phyloP scores from a whole-genome alignment of 2,113 vertebrate species.

The Stegostoma tigrinum region DNA sequence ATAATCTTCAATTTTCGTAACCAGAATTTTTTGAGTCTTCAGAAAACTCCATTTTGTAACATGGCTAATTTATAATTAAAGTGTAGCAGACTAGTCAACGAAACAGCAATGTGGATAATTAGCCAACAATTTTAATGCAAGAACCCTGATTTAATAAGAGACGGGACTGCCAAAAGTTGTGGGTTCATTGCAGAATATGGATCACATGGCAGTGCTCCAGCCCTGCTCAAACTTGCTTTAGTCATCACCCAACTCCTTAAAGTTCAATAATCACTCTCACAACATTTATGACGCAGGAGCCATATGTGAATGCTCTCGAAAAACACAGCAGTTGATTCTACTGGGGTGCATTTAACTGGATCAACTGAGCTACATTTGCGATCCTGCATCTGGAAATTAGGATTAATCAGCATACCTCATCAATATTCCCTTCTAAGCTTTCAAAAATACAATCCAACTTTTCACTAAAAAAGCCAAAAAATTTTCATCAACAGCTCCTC shows the following conservation, averaged over 20 bases:
- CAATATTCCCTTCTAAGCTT: constrained; percentile 16
- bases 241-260: background rate
- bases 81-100: background rate
- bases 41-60: background rate
- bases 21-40: background rate
- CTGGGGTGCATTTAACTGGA: background rate
- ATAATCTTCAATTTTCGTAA: background rate
- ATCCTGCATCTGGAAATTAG: background rate
- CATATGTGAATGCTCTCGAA: constrained; percentile 13
- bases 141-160: background rate
- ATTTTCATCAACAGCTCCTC: background rate
- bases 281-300: background rate
- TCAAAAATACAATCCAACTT: background rate
- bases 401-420: constrained; percentile 23
- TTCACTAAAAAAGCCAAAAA: constrained; percentile 1
- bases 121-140: background rate
- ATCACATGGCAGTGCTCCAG: background rate
- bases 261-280: background rate
- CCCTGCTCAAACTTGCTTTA: background rate
- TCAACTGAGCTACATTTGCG: constrained; percentile 3
- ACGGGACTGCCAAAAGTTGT: background rate
- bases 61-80: background rate
- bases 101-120: background rate
- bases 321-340: background rate
- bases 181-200: background rate